A percentile compares a stretch with the other conserved stretches of the same genome.
phyloP scores from a whole-genome alignment of 2,113 vertebrate species.

The Sander lucioperca region DNA sequence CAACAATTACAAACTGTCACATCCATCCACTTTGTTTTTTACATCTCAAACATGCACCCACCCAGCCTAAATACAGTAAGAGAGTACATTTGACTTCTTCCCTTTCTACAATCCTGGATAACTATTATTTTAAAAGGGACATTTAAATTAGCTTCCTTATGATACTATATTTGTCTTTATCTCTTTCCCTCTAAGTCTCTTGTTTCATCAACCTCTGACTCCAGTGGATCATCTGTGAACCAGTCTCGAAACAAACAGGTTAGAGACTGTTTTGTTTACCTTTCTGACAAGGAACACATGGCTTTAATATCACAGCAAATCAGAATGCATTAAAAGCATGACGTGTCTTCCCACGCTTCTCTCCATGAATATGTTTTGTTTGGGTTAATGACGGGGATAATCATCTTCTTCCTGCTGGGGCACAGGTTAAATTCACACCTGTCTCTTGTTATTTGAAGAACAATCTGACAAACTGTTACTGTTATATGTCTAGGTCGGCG shows the following conservation, averaged over 20 bases:
- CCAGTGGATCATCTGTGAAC: slow-evolving; percentile 6
- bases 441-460: neutral
- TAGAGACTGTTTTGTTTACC: slow-evolving; percentile 2
- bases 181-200: slow-evolving; percentile 12
- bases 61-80: neutral
- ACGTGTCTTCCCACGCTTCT: neutral
- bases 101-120: neutral
- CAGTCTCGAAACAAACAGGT: slow-evolving; percentile 34
- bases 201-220: slow-evolving; percentile 29
- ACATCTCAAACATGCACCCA: neutral
- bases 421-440: slow-evolving; percentile 7
- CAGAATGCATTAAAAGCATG: neutral
- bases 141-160: neutral
- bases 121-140: neutral
- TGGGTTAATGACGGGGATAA: no score
- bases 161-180: neutral
- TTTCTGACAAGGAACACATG: neutral
- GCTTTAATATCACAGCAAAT: neutral
- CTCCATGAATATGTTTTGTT: neutral
- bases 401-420: no score
- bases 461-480: neutral
- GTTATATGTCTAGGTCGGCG: neutral
- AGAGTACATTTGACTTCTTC: neutral
- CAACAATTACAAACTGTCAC: neutral
- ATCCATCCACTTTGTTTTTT: neutral